These are phyloP conservation scores for Isoperla grammatica DNA, from an alignment of 2,888 invertebrate species.

Conservation along the genomic window DNA sequence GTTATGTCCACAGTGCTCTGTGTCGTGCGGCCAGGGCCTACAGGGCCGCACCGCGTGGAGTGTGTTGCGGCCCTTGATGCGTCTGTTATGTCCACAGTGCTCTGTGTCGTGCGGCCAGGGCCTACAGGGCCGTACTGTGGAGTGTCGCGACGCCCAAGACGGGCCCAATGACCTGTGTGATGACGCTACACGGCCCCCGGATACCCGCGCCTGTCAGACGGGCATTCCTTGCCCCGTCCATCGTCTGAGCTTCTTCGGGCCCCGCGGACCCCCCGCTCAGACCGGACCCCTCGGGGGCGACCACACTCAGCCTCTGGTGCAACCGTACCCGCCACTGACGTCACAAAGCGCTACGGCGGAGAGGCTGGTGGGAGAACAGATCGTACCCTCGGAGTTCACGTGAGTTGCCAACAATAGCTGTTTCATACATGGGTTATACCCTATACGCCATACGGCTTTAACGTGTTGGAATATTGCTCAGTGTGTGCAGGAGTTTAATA, in stretches of 20 bases:
- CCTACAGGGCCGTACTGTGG: slow-evolving; percentile 71
- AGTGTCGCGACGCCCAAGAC: slow-evolving; percentile 62
- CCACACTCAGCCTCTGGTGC: slow-evolving; percentile 61
- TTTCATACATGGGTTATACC: background rate
- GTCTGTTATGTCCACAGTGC: slow-evolving; percentile 60
- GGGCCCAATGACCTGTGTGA: slow-evolving; percentile 59
- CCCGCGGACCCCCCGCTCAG: background rate
- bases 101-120: slow-evolving; percentile 92
- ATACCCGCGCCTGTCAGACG: slow-evolving; percentile 66
- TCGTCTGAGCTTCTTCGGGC: background rate
- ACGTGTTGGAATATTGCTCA: no score
- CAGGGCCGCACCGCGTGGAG: background rate
- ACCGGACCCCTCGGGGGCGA: slow-evolving; percentile 1
- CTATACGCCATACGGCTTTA: no score
- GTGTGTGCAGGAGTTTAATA: no score
- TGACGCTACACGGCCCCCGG: slow-evolving; percentile 58
- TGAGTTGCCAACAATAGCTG: slow-evolving; percentile 59
- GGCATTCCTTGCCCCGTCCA: slow-evolving; percentile 60
- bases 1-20: slow-evolving; percentile 78
- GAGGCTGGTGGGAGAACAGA: slow-evolving; percentile 62
- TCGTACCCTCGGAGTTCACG: slow-evolving; percentile 73
- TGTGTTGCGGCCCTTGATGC: slow-evolving; percentile 12
- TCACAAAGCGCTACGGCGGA: slow-evolving; percentile 51
- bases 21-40: slow-evolving; percentile 66
- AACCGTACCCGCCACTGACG: slow-evolving; percentile 57